These are phyloP conservation scores for Marasmarcha lunaedactyla DNA, from an alignment of 2,888 invertebrate genomes.

Conservation along the genomic window DNA sequence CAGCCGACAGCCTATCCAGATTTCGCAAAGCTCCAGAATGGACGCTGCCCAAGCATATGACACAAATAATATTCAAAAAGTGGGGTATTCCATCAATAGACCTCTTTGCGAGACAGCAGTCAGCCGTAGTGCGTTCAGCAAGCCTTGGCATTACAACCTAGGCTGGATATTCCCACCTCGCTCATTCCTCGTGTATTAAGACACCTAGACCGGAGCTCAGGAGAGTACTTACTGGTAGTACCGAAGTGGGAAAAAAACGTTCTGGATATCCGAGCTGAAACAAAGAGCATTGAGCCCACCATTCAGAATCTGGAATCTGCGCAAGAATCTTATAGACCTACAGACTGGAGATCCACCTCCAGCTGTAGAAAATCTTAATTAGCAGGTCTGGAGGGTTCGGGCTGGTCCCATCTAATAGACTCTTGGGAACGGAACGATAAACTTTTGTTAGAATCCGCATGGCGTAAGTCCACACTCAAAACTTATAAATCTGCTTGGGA, in stretches of 20 bases:
- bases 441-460: constrained; percentile 8
- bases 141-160: constrained; percentile 14
- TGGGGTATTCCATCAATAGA: constrained; percentile 12
- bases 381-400: constrained; percentile 17
- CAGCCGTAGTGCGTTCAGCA: constrained; percentile 17
- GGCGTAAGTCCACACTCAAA: constrained; percentile 13
- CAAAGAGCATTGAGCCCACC: constrained; percentile 5
- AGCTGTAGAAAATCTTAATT: constrained; percentile 6
- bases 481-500: constrained; percentile 13
- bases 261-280: constrained; percentile 3
- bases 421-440: constrained; percentile 1
- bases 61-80: constrained; percentile 4
- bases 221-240: constrained; percentile 13
- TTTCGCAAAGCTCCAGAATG: constrained; percentile 3
- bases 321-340: constrained; percentile 11
- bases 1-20: constrained; percentile 15
- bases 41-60: background rate
- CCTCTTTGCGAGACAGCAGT: constrained; percentile 13
- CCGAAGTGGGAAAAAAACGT: constrained; percentile 5
- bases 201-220: constrained; percentile 12
- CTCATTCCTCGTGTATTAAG: constrained; percentile 14
- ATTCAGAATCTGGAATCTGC: constrained; percentile 8
- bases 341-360: constrained; percentile 10
- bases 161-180: constrained; percentile 17
- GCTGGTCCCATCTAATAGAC: constrained; percentile 12